These are phyloP conservation scores for Zingel zingel DNA, from an alignment of 2,113 vertebrate species.

Conservation along the genomic window DNA sequence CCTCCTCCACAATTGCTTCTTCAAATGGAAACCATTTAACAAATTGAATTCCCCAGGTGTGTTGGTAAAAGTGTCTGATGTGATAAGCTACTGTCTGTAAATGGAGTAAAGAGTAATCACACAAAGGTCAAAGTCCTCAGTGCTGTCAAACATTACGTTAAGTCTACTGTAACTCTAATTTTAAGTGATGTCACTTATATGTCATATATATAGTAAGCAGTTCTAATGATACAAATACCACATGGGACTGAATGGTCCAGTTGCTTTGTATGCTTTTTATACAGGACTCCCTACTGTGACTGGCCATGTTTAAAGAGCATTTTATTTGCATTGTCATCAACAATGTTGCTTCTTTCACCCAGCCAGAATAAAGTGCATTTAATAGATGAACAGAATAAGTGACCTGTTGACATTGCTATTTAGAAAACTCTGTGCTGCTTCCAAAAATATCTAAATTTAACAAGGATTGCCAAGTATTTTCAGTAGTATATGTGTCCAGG, in stretches of 20 bases:
- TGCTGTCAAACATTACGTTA: not conserved
- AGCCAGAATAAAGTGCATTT: slow-evolving; percentile 3
- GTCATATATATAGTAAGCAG: not conserved
- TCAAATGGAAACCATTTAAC: not conserved
- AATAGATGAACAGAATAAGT: not conserved
- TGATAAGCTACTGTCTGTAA: not conserved
- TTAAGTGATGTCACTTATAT: not conserved
- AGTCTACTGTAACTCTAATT: not conserved
- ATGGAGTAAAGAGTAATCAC: not conserved
- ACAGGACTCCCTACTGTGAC: not conserved
- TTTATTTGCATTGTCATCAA: not conserved
- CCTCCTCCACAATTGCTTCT: not conserved
- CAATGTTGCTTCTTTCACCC: not conserved
- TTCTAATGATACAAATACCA: not conserved
- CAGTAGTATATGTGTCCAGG: not conserved
- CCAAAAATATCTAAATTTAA: slow-evolving; percentile 12
- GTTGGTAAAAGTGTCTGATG: not conserved
- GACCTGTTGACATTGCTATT: not conserved
- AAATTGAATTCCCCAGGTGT: not conserved
- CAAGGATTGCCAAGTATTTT: not conserved
- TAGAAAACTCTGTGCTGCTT: not conserved
- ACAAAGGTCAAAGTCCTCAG: not conserved
- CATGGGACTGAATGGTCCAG: not conserved
- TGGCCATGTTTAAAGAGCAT: not conserved
- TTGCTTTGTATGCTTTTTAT: not conserved